Base-by-base conservation (phyloP, 2,113 vertebrate genomes). In the Melospiza georgiana region DNA sequence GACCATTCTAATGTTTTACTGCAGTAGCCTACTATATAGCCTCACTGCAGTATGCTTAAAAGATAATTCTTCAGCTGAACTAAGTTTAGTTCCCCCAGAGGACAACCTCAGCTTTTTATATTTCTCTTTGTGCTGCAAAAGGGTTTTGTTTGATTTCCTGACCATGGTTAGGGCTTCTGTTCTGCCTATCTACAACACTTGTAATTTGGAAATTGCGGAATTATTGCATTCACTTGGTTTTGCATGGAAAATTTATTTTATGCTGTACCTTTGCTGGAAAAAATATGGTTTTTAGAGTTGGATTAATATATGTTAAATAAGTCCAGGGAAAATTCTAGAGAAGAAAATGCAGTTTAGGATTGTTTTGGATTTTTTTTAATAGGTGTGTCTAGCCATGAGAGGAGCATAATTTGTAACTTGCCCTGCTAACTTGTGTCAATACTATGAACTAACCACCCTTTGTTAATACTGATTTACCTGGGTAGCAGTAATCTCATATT, bases 111-210 rank as follows among this genome's bases (percentile, higher is more conserved):
- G 31, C 23, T 84, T 87, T 89, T 84, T 3, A 23, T 74, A 37
- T 72, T 92, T 81, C 31, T 87, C 35, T 89, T 90, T 46, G 55
- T 88, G n/a, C 44, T 84, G 51, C 55, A 77, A 51, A n/a, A 91
- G 9, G 25, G 66, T 91, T 85, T 83, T 86, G 46, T 63, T 59
- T 55, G 71, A 63, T 86, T 91, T 39, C 33, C 82, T 86, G 59
- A 74, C 39, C 17, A 11, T 9, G 25, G 27, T 57, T 65, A 67
- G 19, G 61, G 43, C 48, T 93, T 90, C 35, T 46, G 74, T 55
- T 54, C 10, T 23, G 1, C 65, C 69, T 78, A 11, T 43, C 33
- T 27, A 22, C 52, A 48, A 23, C 0, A 7, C 17, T 63, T 80
- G 33, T 28, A 11, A 41, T 37, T 17, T 82, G 54, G 74, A 89